phyloP scores from a whole-genome alignment of 2,888 invertebrate genomes.

The Drosophila kambysellisi region DNA sequence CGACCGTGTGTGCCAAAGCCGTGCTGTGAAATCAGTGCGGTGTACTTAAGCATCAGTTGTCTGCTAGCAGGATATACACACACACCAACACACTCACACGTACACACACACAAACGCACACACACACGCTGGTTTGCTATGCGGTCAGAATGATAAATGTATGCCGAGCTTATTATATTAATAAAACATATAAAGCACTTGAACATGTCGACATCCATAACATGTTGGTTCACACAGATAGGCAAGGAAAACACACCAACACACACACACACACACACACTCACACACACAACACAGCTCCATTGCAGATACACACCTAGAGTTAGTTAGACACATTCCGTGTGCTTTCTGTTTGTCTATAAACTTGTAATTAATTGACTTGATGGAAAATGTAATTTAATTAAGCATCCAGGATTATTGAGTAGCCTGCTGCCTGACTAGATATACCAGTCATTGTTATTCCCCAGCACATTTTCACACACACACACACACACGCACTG shows the following conservation, averaged over 20 bases:
- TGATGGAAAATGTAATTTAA: conserved; percentile 83
- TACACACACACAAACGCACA: conserved; percentile 6
- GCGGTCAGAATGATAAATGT: conserved; percentile 78
- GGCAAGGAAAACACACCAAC: conserved; percentile 10
- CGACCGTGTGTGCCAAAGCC: conserved; percentile 10
- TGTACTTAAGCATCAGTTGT: conserved; percentile 50
- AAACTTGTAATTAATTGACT: conserved; percentile 79
- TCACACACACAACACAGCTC: conserved; percentile 3
- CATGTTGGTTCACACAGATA: conserved; percentile 65
- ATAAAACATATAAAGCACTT: conserved; percentile 80
- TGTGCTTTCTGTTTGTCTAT: conserved; percentile 59
- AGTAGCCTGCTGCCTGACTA: conserved; percentile 7
- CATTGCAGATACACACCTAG: conserved; percentile 23
- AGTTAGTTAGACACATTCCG: conserved; percentile 26
- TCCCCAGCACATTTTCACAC: conserved; percentile 12
- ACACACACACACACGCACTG: conserved; percentile 8
- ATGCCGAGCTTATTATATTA: conserved; percentile 79
- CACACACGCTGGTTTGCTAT: conserved; percentile 26
- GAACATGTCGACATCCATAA: conserved; percentile 77
- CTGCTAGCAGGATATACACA: conserved; percentile 23
- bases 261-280: conserved; percentile 7
- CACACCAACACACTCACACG: neutral
- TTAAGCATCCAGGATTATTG: conserved; percentile 67
- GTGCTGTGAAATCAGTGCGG: conserved; percentile 57
- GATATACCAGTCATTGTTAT: conserved; percentile 36